These are phyloP conservation scores for Wasmannia auropunctata DNA, from an alignment of 1,140 invertebrate genomes.

Conservation along the genomic window DNA sequence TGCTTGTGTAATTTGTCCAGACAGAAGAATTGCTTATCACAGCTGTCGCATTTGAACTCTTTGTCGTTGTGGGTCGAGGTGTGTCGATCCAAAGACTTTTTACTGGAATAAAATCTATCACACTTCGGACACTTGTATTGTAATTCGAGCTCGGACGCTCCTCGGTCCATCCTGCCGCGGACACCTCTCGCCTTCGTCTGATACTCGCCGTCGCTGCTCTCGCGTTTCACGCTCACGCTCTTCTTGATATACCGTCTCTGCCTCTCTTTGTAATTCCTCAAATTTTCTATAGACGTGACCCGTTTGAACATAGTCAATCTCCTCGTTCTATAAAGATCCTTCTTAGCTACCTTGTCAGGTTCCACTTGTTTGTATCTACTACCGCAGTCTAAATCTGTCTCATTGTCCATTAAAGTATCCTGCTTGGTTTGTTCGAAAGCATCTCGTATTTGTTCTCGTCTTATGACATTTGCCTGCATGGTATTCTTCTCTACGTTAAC, in stretches of 20 bases:
- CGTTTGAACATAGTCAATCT: slow-evolving; percentile 77
- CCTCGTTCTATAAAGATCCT: slow-evolving; percentile 68
- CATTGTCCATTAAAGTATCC: neutral
- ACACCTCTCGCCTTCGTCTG: slow-evolving; percentile 38
- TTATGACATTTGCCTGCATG: neutral
- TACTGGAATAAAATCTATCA: slow-evolving; percentile 69
- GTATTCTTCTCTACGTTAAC: neutral
- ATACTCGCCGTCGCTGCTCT: slow-evolving; percentile 54
- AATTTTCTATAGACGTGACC: slow-evolving; percentile 80
- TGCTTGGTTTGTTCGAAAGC: slow-evolving; percentile 12
- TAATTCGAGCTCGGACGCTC: slow-evolving; percentile 14
- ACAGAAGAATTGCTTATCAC: slow-evolving; percentile 70
- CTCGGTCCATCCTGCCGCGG: slow-evolving; percentile 21
- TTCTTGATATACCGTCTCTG: slow-evolving; percentile 80
- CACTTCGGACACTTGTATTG: slow-evolving; percentile 69
- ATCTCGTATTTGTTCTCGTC: neutral
- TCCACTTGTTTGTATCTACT: slow-evolving; percentile 57
- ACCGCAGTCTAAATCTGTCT: neutral
- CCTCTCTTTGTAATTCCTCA: slow-evolving; percentile 77
- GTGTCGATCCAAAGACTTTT: slow-evolving; percentile 73
- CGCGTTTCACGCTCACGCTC: slow-evolving; percentile 60
- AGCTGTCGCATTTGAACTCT: slow-evolving; percentile 71
- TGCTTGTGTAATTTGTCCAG: slow-evolving; percentile 72
- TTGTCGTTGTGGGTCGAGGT: slow-evolving; percentile 61
- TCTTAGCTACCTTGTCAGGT: slow-evolving; percentile 62